These are phyloP conservation scores for Cirrhinus mrigala DNA, from an alignment of 2,797 vertebrate species.

Conservation along the genomic window DNA sequence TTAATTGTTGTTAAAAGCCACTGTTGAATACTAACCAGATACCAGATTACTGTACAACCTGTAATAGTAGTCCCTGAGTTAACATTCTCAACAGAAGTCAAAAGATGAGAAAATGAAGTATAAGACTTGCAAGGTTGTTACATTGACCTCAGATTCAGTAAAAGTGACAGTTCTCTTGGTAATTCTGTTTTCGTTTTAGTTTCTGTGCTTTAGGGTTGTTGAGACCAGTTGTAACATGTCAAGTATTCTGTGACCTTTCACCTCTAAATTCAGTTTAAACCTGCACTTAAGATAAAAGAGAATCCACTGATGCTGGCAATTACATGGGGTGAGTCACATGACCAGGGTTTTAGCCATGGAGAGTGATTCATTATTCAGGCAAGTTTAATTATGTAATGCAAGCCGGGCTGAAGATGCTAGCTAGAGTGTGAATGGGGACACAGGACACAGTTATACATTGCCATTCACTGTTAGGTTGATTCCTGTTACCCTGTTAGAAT, in stretches of 20 bases:
- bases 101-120: not conserved
- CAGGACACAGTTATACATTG: not conserved
- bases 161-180: not conserved
- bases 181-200: not conserved
- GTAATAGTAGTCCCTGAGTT: not conserved
- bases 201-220: not conserved
- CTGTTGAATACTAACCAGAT: not conserved
- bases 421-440: constrained; percentile 11
- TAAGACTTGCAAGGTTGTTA: not conserved
- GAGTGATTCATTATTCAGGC: constrained; percentile 27
- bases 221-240: not conserved
- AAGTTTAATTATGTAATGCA: constrained; percentile 43
- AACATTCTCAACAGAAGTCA: not conserved
- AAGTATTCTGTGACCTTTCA: not conserved
- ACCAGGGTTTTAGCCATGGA: constrained; percentile 13
- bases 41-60: not conserved
- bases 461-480: not conserved
- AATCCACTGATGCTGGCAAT: not conserved
- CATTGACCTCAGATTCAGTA: not conserved
- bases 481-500: not conserved
- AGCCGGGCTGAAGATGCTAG: constrained; percentile 17
- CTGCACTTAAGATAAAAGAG: constrained; percentile 13
- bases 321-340: constrained; percentile 17
- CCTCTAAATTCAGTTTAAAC: constrained; percentile 1
- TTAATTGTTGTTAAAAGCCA: not conserved